These are phyloP conservation scores for Oxyteleia sp. DNA, from an alignment of 2,888 invertebrate genomes.

Conservation along the genomic window DNA sequence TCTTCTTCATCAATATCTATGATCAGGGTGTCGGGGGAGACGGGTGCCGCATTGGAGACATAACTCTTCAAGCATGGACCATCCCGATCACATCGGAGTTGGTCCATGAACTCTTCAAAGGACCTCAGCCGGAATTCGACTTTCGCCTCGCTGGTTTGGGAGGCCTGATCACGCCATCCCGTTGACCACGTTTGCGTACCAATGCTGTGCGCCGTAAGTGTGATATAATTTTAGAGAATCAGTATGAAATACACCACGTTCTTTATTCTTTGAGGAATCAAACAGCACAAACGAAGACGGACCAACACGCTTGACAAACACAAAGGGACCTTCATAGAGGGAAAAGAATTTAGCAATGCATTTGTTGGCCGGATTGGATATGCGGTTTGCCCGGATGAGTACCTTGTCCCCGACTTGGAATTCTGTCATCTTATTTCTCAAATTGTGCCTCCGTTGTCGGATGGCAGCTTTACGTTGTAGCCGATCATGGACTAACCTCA, in stretches of 20 bases:
- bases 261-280: neutral
- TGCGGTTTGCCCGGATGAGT: neutral
- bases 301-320: neutral
- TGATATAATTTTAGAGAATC: too few relatives aligned
- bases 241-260: neutral
- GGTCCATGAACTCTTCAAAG: too few relatives aligned
- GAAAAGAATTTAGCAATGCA: neutral
- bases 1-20: neutral
- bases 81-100: too few relatives aligned
- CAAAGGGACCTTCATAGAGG: neutral
- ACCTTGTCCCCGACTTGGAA: neutral
- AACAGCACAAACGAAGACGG: neutral
- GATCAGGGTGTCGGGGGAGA: neutral
- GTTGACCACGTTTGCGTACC: too few relatives aligned
- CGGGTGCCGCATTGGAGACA: too few relatives aligned
- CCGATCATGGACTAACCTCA: neutral
- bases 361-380: neutral
- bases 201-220: too few relatives aligned
- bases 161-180: too few relatives aligned
- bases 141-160: too few relatives aligned
- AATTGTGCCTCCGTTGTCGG: too few relatives aligned
- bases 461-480: neutral
- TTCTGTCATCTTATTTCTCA: neutral
- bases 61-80: too few relatives aligned
- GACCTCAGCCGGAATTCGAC: too few relatives aligned